phyloP scores from a whole-genome alignment of 2,888 invertebrate genomes.

The Julus scandinavius region DNA sequence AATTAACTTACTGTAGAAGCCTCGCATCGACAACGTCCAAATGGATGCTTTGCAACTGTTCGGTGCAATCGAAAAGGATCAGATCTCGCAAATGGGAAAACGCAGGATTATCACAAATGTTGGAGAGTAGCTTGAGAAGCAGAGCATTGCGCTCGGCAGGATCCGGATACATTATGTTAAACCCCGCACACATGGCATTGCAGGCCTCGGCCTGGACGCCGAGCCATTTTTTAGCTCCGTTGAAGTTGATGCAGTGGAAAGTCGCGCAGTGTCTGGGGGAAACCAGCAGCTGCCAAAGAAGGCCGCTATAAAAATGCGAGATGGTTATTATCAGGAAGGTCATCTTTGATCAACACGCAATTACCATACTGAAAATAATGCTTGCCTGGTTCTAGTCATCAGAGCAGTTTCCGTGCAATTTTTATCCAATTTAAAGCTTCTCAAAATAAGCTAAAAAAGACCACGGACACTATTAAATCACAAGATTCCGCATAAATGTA shows the following conservation, averaged over 20 bases:
- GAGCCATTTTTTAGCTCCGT: constrained; percentile 14
- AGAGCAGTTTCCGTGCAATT: background rate
- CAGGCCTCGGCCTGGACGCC: constrained; percentile 62
- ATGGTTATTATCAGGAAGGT: background rate
- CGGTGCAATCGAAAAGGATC: constrained; percentile 63
- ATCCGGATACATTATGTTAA: constrained; percentile 62
- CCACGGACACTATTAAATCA: constrained; percentile 7
- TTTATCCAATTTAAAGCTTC: constrained; percentile 61
- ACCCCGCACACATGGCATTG: constrained; percentile 62
- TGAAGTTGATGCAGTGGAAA: background rate
- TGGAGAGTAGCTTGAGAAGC: constrained; percentile 62
- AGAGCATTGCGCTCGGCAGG: constrained; percentile 61
- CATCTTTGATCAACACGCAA: background rate
- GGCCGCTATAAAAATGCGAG: background rate
- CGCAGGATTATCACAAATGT: constrained; percentile 55
- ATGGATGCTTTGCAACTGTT: constrained; percentile 62
- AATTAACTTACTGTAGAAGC: constrained; percentile 16
- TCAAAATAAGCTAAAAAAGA: constrained; percentile 63
- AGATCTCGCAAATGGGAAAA: constrained; percentile 62
- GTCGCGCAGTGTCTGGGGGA: background rate
- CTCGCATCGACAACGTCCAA: constrained; percentile 60
- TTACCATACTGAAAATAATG: background rate
- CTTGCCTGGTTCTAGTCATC: background rate
- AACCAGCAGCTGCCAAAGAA: constrained; percentile 55
- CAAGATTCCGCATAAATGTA: background rate